A percentile compares a stretch with the other conserved stretches of the same genome.
phyloP scores from a whole-genome alignment of 2,888 invertebrate genomes.

The Caenorhabditis virilis region DNA sequence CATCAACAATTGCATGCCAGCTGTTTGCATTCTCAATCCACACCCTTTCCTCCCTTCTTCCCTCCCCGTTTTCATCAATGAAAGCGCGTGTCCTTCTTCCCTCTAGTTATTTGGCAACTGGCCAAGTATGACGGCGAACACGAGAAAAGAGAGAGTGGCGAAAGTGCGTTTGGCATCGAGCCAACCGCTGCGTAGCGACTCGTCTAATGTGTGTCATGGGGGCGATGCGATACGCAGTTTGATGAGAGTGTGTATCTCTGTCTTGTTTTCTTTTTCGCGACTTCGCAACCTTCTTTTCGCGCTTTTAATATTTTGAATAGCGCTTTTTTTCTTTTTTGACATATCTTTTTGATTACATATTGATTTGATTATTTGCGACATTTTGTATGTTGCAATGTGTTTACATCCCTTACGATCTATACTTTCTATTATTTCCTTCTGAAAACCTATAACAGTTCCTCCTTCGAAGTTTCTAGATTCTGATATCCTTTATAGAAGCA shows the following conservation, averaged over 20 bases:
- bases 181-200: slow-evolving; percentile 35
- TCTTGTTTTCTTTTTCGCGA: neutral
- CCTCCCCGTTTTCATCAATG: slow-evolving; percentile 2
- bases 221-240: slow-evolving; percentile 25
- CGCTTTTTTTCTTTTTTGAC: neutral
- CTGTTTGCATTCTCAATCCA: slow-evolving; percentile 2
- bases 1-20: no score
- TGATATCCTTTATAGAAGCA: no score
- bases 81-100: no score
- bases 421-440: no score
- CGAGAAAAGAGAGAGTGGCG: neutral
- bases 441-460: no score
- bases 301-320: neutral
- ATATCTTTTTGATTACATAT: neutral
- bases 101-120: neutral
- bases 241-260: no score
- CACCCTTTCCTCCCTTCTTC: neutral
- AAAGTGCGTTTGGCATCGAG: slow-evolving; percentile 27
- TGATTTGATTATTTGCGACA: no score
- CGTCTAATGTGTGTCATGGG: slow-evolving; percentile 34
- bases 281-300: neutral
- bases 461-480: no score
- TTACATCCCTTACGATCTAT: no score
- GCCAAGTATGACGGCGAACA: neutral
- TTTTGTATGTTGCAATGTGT: no score